Evolutionary conservation across 2,113 vertebrate genomes (phyloP), one percentile per base, ranked within the genome.

Genomic region (Nesogale talazaci): DNA sequence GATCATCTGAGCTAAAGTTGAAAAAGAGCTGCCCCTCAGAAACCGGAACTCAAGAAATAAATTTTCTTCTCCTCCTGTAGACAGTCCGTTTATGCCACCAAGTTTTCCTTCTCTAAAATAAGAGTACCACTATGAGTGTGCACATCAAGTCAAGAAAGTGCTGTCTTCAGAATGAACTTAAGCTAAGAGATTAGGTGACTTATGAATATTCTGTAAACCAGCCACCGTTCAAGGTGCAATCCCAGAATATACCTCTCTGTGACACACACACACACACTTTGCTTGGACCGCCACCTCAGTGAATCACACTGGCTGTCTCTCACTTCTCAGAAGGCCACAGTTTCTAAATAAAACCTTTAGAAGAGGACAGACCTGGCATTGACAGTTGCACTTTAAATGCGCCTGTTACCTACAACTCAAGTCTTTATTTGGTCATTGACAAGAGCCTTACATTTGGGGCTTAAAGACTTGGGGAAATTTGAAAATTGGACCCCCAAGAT

Each of bases 311-410:
- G 36, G 3, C 90, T 89, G 11, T 36, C 56, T 12, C 2, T 92
- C 83, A 69, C 88, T 95, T 75, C 59, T 91, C 67, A 74, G 23
- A 88, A 76, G 52, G 84, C 65, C 78, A 69, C 88, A 93, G 56
- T 92, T 94, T 96, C 78, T 78, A 93, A 94, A 82, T 93, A 88
- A 93, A 95, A 75, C 86, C 40, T 65, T 87, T 88, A 81, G 75
- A 92, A 88, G 87, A 52, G 80, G 46, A 17, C 46, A 82, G 38
- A 31, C 8, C 85, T 76, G 57, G 89, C 46, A 87, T 83, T 91
- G 79, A 75, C 65, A 83, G 23, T 76, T 93, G n/a, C 52, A 81
- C 8, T 95, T 87, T 61, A 76, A 89, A 82, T 84, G 93, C 10
- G 84, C 52, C 79, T 85, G 76, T 6, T 0, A 56, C 90, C 94